phyloP scores from a whole-genome alignment of 1,140 invertebrate genomes.

The Hormaphis cornu region DNA sequence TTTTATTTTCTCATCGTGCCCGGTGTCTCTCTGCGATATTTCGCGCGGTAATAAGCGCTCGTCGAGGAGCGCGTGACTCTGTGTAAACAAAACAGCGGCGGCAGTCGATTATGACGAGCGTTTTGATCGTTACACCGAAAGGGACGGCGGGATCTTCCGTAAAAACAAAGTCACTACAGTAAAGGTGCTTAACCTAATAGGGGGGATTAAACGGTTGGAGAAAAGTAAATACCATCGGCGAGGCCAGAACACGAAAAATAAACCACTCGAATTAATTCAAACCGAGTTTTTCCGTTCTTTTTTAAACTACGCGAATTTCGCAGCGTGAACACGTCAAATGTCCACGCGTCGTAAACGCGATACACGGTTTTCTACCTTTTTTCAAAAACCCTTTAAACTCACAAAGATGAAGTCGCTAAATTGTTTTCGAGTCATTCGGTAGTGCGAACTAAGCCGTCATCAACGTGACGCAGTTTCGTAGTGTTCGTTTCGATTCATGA shows the following conservation, averaged over 20 bases:
- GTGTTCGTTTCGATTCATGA: too few species aligned
- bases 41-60: neutral
- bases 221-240: neutral
- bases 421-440: too few species aligned
- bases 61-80: conserved; percentile 1
- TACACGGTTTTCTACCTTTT: too few species aligned
- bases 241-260: neutral
- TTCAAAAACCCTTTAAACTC: too few species aligned
- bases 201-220: conserved; percentile 25
- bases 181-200: conserved; percentile 31
- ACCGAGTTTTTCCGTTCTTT: neutral
- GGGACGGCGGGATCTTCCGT: neutral
- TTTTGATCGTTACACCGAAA: conserved; percentile 22
- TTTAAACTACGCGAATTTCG: too few species aligned
- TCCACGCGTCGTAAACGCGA: too few species aligned
- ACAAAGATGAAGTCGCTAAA: too few species aligned
- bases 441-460: too few species aligned
- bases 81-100: too few species aligned
- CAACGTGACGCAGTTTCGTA: too few species aligned
- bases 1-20: too few species aligned
- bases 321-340: too few species aligned
- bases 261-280: neutral
- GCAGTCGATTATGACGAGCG: conserved; percentile 25
- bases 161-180: conserved; percentile 30
- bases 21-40: neutral